Base-by-base conservation (phyloP, 2,888 invertebrate species). In the Orthonychiurus folsomi region DNA sequence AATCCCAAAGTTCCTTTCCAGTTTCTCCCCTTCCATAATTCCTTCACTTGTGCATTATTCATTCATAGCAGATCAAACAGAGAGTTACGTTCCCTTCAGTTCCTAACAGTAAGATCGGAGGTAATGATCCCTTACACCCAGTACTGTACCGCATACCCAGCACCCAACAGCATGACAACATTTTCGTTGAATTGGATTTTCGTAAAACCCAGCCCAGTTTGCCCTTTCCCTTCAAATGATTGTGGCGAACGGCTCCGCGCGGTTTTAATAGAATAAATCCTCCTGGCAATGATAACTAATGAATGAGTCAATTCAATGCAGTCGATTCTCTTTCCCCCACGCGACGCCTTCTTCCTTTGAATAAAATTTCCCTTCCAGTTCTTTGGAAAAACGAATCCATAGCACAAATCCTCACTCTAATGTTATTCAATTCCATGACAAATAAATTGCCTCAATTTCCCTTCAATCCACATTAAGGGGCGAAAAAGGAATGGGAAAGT, bases 361-460 rank as follows among this genome's bases (percentile, higher is more conserved):
- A n/a, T n/a, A n/a, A n/a, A n/a, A n/a, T n/a, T n/a, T n/a, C n/a
- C n/a, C n/a, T n/a, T n/a, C n/a, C n/a, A n/a, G n/a, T n/a, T n/a
- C n/a, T n/a, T n/a, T n/a, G n/a, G n/a, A n/a, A n/a, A n/a, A n/a
- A n/a, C n/a, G n/a, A n/a, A n/a, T n/a, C n/a, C n/a, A n/a, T n/a
- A n/a, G n/a, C n/a, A n/a, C 37, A 37, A 37, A 37, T 37, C 57
- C 53, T 56, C 57, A 57, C 56, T 61, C 65, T 72, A 72, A 72
- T 72, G 69, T 70, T 37, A 70, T 72, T 72, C 72, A 72, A 72
- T 70, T 72, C 69, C 69, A 66, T 68, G 70, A 69, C 69, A 68
- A 68, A 72, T 72, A 72, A 72, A 72, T 72, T 70, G 69, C 68
- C 65, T 66, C 69, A 67, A 72, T 72, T 69, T 70, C 72, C 61